A percentile compares a stretch with the other conserved stretches of the same genome.
Evolutionary conservation across 2,797 vertebrate species (phyloP).

Genomic region (Bothrops alternatus): DNA sequence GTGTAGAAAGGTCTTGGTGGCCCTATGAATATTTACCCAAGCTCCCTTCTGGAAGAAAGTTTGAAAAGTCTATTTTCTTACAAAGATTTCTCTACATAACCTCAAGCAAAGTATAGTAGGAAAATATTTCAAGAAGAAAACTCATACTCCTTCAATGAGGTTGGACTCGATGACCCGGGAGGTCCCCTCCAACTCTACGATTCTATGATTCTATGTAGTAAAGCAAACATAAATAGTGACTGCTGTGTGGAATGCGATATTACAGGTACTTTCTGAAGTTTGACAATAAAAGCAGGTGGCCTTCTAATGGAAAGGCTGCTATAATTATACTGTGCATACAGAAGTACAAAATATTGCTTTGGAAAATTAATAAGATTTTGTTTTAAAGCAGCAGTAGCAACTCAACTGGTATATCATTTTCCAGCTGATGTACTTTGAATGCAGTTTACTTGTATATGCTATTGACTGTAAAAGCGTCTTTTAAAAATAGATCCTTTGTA

Average conservation of each 20-base stretch:
- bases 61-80: not conserved
- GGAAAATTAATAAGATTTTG: not conserved
- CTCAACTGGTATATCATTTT: not conserved
- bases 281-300: not conserved
- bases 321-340: not conserved
- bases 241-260: not conserved
- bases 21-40: no score
- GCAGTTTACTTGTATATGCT: not conserved
- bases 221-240: not conserved
- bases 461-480: not conserved
- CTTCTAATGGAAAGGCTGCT: not conserved
- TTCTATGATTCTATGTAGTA: no score
- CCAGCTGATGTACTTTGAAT: not conserved
- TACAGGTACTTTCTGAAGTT: not conserved
- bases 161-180: no score
- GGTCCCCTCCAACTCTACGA: no score
- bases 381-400: not conserved
- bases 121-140: not conserved
- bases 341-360: not conserved
- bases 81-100: not conserved
- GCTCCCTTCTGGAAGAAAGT: not conserved
- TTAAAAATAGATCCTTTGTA: not conserved
- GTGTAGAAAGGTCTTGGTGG: no score
- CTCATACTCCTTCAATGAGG: slow-evolving; percentile 17
- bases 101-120: not conserved